These are phyloP conservation scores for Octopus bimaculoides DNA, from an alignment of 1,140 invertebrate species.

Conservation along the genomic window DNA sequence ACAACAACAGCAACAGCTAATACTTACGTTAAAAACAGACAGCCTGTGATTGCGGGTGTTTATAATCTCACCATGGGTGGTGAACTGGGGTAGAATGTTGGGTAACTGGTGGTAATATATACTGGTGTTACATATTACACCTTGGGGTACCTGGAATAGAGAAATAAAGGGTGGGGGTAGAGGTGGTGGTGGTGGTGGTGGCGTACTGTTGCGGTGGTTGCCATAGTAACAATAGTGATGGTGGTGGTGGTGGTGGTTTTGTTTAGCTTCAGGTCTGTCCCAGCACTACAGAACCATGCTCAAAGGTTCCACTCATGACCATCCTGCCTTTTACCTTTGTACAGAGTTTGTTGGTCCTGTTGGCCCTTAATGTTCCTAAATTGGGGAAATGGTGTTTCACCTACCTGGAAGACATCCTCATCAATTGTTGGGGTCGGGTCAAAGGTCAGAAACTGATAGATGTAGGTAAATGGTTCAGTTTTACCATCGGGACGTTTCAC, in stretches of 20 bases:
- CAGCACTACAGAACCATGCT: too few species aligned
- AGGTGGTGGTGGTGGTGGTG: too few species aligned
- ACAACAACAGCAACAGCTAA: too few species aligned
- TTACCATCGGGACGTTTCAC: neutral
- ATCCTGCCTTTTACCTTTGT: too few species aligned
- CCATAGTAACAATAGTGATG: too few species aligned
- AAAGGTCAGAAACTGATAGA: constrained; percentile 1
- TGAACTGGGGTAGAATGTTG: neutral
- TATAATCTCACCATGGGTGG: neutral
- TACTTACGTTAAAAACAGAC: neutral
- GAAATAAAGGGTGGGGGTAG: neutral
- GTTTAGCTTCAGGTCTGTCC: too few species aligned
- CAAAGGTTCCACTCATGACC: too few species aligned
- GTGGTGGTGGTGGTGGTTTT: too few species aligned
- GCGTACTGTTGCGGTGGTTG: too few species aligned
- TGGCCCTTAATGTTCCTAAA: too few species aligned
- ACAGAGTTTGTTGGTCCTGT: too few species aligned
- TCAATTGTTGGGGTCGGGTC: neutral
- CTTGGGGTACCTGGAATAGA: neutral
- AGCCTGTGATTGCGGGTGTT: neutral
- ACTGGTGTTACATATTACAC: neutral
- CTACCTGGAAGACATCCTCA: neutral
- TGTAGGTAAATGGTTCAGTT: neutral
- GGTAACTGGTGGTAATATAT: neutral
- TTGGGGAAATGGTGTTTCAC: neutral